Evolutionary conservation across 2,888 invertebrate genomes (phyloP).

Genomic region (Pandemis corylana): DNA sequence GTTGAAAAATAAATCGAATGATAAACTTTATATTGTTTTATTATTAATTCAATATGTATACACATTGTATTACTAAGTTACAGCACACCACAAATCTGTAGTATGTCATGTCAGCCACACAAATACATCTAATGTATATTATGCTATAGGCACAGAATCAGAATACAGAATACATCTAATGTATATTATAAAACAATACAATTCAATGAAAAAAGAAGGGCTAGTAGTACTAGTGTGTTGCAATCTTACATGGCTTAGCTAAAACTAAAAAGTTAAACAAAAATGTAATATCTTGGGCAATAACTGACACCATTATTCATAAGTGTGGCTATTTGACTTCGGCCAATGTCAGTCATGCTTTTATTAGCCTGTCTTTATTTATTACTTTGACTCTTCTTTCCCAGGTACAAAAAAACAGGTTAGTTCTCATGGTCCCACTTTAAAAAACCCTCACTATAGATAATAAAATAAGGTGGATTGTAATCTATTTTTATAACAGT

Average conservation of each 20-base stretch:
- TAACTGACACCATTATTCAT: too few relatives aligned
- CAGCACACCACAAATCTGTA: not conserved
- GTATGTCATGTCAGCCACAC: not conserved
- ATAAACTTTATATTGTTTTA: constrained; percentile 47
- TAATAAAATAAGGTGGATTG: too few relatives aligned
- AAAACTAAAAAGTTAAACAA: not conserved
- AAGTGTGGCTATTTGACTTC: too few relatives aligned
- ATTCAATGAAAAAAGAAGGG: not conserved
- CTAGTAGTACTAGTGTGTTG: not conserved
- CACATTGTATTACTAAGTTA: not conserved
- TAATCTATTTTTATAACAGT: too few relatives aligned
- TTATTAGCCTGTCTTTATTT: too few relatives aligned
- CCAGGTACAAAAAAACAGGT: too few relatives aligned
- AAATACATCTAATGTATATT: not conserved
- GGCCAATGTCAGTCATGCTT: too few relatives aligned
- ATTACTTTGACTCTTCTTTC: too few relatives aligned
- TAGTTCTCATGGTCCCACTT: too few relatives aligned
- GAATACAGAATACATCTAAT: not conserved
- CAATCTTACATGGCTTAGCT: not conserved
- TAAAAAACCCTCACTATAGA: too few relatives aligned
- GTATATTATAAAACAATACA: not conserved
- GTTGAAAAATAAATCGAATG: constrained; percentile 68
- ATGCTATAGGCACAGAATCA: not conserved
- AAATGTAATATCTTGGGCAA: too few relatives aligned
- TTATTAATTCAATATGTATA: constrained; percentile 41